Evolutionary conservation across 2,797 vertebrate species (phyloP).

Genomic region (Syngnathus rostellatus): DNA sequence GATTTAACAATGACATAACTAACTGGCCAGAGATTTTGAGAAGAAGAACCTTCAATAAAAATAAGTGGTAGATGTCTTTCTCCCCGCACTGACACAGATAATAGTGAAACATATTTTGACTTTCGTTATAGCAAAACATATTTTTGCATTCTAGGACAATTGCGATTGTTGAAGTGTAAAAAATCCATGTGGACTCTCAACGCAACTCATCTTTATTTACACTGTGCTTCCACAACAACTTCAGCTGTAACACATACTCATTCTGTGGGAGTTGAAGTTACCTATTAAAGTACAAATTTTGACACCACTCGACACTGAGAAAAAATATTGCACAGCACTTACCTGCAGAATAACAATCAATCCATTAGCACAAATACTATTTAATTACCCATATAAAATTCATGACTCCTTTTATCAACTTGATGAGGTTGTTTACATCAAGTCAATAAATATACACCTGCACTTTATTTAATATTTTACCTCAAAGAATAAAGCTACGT

Average conservation of each 20-base stretch:
- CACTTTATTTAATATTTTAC: not conserved
- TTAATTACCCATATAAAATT: not conserved
- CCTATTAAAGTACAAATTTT: not conserved
- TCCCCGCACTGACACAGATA: not conserved
- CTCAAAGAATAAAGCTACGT: not conserved
- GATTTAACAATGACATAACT: not conserved
- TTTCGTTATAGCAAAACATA: not conserved
- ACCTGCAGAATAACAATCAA: not conserved
- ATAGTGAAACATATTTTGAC: not conserved
- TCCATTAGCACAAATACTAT: not conserved
- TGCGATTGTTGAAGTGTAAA: not conserved
- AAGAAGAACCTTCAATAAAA: not conserved
- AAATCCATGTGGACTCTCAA: not conserved
- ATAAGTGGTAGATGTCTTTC: not conserved
- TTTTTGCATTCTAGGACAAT: not conserved
- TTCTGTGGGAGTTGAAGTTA: not conserved
- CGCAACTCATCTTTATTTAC: no score
- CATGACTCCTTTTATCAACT: not conserved
- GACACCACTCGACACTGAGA: not conserved
- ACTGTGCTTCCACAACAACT: no score
- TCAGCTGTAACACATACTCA: not conserved
- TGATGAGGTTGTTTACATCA: not conserved
- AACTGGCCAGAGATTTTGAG: not conserved
- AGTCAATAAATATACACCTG: not conserved
- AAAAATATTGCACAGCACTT: not conserved